Conservation (phyloP, 2,888 invertebrate genomes). For the Lithophane ornitopus region DNA sequence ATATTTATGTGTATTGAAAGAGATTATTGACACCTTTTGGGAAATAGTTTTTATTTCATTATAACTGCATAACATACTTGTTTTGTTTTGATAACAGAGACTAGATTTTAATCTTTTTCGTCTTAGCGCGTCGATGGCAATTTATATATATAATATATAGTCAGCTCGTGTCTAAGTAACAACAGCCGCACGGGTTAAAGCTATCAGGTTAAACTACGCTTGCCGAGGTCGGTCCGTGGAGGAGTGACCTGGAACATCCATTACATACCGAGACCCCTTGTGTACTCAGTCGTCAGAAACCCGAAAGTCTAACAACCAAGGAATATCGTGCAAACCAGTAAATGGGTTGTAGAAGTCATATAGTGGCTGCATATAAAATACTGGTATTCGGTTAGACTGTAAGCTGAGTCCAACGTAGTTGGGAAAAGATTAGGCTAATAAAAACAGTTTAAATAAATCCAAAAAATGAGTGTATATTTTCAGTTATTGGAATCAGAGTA, state of each 20-base stretch:
- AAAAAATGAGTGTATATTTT: background rate
- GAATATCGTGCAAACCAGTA: background rate
- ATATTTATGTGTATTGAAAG: slow-evolving; percentile 36
- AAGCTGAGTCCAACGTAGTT: too few relatives aligned
- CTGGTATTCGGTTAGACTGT: background rate
- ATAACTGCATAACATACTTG: background rate
- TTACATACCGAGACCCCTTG: background rate
- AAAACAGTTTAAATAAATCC: background rate
- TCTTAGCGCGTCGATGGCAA: too few relatives aligned
- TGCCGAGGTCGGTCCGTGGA: background rate
- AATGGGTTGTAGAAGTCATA: background rate
- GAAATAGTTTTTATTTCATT: background rate
- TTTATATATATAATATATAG: background rate
- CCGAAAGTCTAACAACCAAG: background rate
- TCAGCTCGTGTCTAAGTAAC: background rate
- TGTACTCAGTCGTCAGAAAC: background rate
- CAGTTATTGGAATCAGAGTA: slow-evolving; percentile 58
- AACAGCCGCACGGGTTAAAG: background rate
- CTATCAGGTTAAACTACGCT: background rate
- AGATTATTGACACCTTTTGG: slow-evolving; percentile 16
- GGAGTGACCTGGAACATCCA: background rate
- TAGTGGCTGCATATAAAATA: background rate
- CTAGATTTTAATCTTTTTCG: background rate
- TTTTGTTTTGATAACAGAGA: background rate
- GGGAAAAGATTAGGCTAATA: background rate